Evolutionary conservation across 2,797 vertebrate genomes (phyloP), one percentile per base, ranked within the genome.

Genomic region (Anguilla pacifica): DNA sequence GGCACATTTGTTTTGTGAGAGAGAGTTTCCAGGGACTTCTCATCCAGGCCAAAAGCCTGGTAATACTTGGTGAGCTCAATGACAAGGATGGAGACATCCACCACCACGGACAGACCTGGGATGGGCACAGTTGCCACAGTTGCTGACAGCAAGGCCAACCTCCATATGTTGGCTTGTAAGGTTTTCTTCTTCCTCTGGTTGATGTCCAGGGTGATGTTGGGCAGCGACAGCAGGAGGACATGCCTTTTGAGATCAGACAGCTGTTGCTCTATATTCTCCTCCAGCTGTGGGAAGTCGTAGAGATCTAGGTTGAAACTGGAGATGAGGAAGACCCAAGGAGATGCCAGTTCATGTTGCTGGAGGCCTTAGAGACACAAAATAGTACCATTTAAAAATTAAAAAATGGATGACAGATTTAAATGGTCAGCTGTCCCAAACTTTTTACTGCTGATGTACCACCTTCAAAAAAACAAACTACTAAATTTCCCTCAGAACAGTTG

Each of bases 311-410:
- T 74, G 13, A 86, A 84, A 89, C 92, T 94, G 88, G 94, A 95
- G 84, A 96, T 89, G 0, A 96, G 93, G 92, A 97, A 97, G 87
- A 96, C 91, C 46, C 92, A 91, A 2, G 94, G 93, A 0, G 91
- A 93, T 0, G 31, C 9, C 46, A 92, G 0, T 0, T 91, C 93
- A 0, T 70, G 85, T 0, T 51, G 51, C 92, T 90, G 0, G 92
- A 89, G 4, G 94, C 92, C 87, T 87, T 64, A 67, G 43, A 31
- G 17, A 79, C 2, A 82, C 39, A 81, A 15, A 46, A n/a, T 28
- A 5, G 6, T 57, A 55, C 35, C 9, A n/a, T 67, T 25, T 4
- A 4, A 22, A 72, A 72, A 72, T 5, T 1, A 72, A 64, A 19
- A 25, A 49, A 49, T 19, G 1, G 13, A 59, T 13, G 57, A 59